Conservation (phyloP, 2,888 invertebrate genomes). For the Stenotaenia linearis region DNA sequence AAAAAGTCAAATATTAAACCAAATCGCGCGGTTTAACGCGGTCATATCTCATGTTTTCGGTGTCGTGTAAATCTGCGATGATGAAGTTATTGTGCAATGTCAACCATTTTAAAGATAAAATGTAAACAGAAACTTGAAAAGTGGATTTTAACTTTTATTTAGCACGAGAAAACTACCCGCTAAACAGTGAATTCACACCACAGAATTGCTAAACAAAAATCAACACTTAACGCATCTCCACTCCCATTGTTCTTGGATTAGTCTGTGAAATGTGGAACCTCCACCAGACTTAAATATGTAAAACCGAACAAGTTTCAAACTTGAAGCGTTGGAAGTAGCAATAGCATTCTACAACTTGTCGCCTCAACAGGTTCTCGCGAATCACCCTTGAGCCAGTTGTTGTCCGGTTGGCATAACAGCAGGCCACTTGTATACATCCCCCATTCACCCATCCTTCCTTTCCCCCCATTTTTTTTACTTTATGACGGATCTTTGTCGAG, state of each 20-base stretch:
- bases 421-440: slow-evolving; percentile 4
- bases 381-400: slow-evolving; percentile 15
- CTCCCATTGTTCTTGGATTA: neutral
- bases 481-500: neutral
- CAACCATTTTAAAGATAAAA: no score
- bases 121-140: no score
- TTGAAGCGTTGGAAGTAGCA: neutral
- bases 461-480: neutral
- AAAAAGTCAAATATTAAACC: no score
- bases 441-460: neutral
- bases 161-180: no score
- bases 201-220: no score
- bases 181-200: no score
- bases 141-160: no score
- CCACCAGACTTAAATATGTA: neutral
- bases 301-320: neutral
- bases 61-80: no score
- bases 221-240: neutral
- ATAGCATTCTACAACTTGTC: neutral
- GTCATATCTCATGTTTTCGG: no score
- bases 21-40: no score
- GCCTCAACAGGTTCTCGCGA: slow-evolving; percentile 12
- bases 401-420: neutral
- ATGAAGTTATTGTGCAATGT: no score
- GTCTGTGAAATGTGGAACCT: neutral